Evolutionary conservation across 2,113 vertebrate genomes (phyloP).

Genomic region (Myrmecophaga tridactyla): DNA sequence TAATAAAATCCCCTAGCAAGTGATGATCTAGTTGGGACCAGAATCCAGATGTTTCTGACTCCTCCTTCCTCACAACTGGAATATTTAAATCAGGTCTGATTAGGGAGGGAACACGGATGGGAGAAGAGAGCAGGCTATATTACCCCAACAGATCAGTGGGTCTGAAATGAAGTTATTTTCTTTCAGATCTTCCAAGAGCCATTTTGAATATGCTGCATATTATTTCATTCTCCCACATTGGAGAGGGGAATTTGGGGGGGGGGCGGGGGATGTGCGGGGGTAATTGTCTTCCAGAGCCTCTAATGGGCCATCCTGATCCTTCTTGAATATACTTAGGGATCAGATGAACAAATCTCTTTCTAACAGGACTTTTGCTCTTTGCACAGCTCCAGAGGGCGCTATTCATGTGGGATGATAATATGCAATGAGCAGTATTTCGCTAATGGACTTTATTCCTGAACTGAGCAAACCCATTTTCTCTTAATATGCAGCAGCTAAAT

Average conservation of each 20-base stretch:
- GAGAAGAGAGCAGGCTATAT: not conserved
- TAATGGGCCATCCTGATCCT: not conserved
- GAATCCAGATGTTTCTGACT: not conserved
- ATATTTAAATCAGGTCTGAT: not conserved
- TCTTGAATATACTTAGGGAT: not conserved
- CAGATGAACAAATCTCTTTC: not conserved
- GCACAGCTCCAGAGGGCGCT: not conserved
- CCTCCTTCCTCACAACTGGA: not conserved
- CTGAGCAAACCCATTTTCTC: not conserved
- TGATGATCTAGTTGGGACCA: not conserved
- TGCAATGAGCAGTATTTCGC: fast-evolving
- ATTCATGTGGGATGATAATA: not conserved
- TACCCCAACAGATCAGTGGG: not conserved
- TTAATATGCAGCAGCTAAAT: not conserved
- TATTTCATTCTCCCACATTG: not conserved
- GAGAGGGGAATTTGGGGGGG: not conserved
- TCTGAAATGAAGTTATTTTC: not conserved
- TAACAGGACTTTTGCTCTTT: not conserved
- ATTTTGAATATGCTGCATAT: not conserved
- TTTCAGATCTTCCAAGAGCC: not conserved
- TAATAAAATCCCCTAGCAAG: not conserved
- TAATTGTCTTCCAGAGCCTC: not conserved
- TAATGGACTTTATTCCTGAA: not conserved
- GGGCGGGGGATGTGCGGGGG: not conserved
- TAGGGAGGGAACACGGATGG: not conserved